Conservation (phyloP, 2,888 invertebrate genomes). For the Calephelis perditalis region DNA sequence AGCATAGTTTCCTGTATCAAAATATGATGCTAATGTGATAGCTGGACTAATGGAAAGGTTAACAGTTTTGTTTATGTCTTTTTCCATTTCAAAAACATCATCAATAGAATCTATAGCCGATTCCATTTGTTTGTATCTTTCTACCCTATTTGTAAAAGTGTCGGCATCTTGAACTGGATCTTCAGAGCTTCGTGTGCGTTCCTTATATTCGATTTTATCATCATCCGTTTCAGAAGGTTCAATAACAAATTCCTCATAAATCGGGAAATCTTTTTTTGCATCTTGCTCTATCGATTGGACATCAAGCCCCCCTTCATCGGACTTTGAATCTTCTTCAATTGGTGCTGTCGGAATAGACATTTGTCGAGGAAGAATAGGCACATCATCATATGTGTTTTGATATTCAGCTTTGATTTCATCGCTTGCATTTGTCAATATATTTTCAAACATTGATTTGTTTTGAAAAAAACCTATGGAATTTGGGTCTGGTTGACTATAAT, state of each 20-base stretch:
- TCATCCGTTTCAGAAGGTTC: constrained; percentile 64
- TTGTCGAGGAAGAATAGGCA: background rate
- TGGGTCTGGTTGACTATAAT: background rate
- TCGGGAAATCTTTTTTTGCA: constrained; percentile 32
- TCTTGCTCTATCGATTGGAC: constrained; percentile 9
- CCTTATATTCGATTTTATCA: constrained; percentile 54
- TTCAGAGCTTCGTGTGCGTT: constrained; percentile 42
- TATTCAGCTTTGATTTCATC: constrained; percentile 10
- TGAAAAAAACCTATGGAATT: constrained; percentile 6
- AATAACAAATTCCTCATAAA: constrained; percentile 59
- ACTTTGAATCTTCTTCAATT: constrained; percentile 2
- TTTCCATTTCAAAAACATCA: constrained; percentile 29
- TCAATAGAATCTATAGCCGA: constrained; percentile 31
- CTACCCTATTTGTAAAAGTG: constrained; percentile 61
- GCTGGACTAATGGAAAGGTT: constrained; percentile 41
- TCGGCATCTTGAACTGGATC: constrained; percentile 43
- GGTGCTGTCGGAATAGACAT: constrained; percentile 6
- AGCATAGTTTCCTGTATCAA: constrained; percentile 69
- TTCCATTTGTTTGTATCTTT: constrained; percentile 55
- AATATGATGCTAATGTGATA: constrained; percentile 60
- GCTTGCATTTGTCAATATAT: constrained; percentile 5
- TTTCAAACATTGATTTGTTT: constrained; percentile 5
- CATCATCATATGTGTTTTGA: constrained; percentile 3
- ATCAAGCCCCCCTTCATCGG: background rate
- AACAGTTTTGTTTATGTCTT: constrained; percentile 28